phyloP scores from a whole-genome alignment of 2,797 vertebrate genomes.

The Leontopithecus rosalia region DNA sequence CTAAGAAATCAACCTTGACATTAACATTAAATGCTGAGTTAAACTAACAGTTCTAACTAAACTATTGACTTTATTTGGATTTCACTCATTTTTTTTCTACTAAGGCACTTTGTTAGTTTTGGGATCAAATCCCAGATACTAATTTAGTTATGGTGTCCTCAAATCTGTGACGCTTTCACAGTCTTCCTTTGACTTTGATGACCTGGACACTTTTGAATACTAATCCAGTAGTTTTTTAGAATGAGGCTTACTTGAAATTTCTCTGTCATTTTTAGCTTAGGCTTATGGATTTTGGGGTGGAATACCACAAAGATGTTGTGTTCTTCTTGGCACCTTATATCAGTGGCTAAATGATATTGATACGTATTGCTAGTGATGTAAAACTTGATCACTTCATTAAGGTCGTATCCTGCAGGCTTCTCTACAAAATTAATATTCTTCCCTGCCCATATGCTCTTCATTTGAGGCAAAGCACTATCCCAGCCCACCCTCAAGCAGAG shows the following conservation, averaged over 20 bases:
- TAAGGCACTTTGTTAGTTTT: neutral
- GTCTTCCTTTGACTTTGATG: neutral
- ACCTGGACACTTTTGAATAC: neutral
- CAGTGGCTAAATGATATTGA: neutral
- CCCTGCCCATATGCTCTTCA: neutral
- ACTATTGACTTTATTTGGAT: neutral
- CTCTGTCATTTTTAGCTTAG: neutral
- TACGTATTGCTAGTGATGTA: neutral
- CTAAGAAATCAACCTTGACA: neutral
- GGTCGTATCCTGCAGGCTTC: neutral
- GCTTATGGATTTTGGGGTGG: neutral
- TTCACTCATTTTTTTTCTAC: neutral
- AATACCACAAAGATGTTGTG: neutral
- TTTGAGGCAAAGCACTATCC: neutral
- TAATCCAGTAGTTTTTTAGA: neutral
- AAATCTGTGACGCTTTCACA: neutral
- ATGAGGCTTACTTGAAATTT: neutral
- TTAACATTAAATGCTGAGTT: neutral
- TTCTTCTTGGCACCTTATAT: neutral
- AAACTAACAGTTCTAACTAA: neutral
- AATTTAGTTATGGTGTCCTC: neutral
- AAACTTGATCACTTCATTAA: neutral
- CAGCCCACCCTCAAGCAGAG: neutral
- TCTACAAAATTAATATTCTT: neutral
- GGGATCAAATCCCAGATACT: neutral